Conservation (phyloP, 2,797 vertebrate species). For the Clarias platycephalus region DNA sequence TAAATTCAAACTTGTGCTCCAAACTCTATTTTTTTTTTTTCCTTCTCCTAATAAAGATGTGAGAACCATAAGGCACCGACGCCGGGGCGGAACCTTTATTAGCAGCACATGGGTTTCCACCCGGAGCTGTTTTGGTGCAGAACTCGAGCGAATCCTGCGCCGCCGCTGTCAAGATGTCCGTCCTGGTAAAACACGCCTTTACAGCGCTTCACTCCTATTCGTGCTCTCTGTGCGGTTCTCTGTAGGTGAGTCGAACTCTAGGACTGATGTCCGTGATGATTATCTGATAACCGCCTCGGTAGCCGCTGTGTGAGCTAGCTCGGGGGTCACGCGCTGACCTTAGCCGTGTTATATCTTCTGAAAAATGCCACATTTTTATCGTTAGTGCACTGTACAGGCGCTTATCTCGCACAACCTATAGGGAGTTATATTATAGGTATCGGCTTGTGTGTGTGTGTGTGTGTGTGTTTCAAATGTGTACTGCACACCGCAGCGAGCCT, state of each 20-base stretch:
- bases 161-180: slow-evolving; percentile 15
- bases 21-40: no score
- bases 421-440: background rate
- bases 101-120: slow-evolving; percentile 19
- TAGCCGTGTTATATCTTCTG: background rate
- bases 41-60: no score
- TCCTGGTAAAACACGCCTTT: background rate
- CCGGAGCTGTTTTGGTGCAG: slow-evolving; percentile 53
- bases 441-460: background rate
- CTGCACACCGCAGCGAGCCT: background rate
- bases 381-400: background rate
- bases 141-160: background rate
- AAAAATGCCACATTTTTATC: background rate
- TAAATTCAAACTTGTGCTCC: no score
- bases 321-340: background rate
- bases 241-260: slow-evolving; percentile 20
- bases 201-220: background rate
- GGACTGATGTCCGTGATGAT: no score
- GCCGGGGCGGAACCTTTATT: slow-evolving; percentile 32
- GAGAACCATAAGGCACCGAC: background rate
- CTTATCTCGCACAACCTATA: background rate
- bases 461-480: no score
- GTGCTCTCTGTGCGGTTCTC: background rate
- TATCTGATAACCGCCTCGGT: background rate
- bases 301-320: background rate